These are phyloP conservation scores for Prorops nasuta DNA, from an alignment of 1,140 invertebrate species.

Conservation along the genomic window DNA sequence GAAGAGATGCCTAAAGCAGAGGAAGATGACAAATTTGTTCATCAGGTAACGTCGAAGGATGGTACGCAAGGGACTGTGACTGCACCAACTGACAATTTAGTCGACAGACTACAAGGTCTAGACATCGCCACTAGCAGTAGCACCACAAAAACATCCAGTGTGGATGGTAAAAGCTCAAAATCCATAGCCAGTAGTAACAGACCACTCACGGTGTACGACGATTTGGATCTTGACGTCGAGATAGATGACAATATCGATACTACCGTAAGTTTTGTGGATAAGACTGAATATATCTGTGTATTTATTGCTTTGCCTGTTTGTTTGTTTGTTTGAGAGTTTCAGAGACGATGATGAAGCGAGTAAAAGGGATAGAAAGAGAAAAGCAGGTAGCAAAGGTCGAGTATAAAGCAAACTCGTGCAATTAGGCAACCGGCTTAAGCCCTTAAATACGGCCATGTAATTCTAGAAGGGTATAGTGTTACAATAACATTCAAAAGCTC, in stretches of 20 bases:
- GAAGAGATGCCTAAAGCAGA: conserved; percentile 71
- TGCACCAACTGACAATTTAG: conserved; percentile 16
- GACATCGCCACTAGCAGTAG: conserved; percentile 17
- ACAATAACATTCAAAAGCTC: conserved; percentile 11
- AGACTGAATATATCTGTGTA: too few relatives aligned
- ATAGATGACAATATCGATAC: conserved; percentile 69
- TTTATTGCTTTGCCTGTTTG: too few relatives aligned
- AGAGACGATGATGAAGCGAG: background rate
- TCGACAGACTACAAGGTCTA: conserved; percentile 32
- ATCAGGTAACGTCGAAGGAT: conserved; percentile 24
- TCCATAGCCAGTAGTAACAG: conserved; percentile 31
- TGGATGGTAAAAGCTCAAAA: conserved; percentile 20
- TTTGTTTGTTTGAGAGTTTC: too few relatives aligned
- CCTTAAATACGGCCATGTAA: conserved; percentile 39
- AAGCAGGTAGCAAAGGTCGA: background rate
- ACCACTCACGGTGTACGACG: conserved; percentile 51
- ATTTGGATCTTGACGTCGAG: conserved; percentile 62
- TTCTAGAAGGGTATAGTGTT: conserved; percentile 49
- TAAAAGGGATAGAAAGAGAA: background rate
- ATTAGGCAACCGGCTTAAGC: conserved; percentile 36
- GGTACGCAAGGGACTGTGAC: conserved; percentile 6
- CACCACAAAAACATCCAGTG: conserved; percentile 7
- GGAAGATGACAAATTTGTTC: conserved; percentile 57
- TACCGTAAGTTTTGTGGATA: conserved; percentile 51
- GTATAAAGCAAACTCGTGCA: conserved; percentile 16